Base-by-base conservation (phyloP, 2,888 invertebrate species). In the Autographa pulchrina region DNA sequence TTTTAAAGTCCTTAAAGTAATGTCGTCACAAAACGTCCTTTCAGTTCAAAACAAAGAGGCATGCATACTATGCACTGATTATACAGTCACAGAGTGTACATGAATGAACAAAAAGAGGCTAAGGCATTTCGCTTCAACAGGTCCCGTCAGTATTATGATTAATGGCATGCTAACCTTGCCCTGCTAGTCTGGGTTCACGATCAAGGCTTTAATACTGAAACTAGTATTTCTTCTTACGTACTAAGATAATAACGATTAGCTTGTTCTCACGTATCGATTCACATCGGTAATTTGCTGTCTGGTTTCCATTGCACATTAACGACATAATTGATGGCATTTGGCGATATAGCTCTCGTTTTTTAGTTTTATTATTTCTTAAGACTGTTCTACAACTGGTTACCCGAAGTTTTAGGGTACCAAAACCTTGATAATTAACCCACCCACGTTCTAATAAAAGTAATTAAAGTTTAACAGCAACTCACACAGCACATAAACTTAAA, bases 161-260 rank as follows among this genome's bases (percentile, higher is more conserved):
- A 52, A 41, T 67, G 62, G 56, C 56, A 70, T 64, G 67, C 52
- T 65, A 43, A 61, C 74, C 70, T 78, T 80, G 77, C 67, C 62
- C 25, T 67, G 58, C 71, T 67, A 65, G 31, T 56, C 16, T 9
- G 62, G 74, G 80, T 82, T 85, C 85, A 86, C 70, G 80, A 78
- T 75, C 84, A 83, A 84, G 82, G 85, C 67, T 32, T 68, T 74
- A 62, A 35, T 70, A 72, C 77, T 77, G 65, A 54, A 81, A 81
- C 77, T 62, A 74, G 78, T 83, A 79, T 81, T 83, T 75, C 70
- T 74, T 68, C 41, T 74, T 74, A 56, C 48, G 59, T 62, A 56
- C 52, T 52, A 61, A 25, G 56, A 56, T 18, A 38, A 62, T 71
- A 58, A 76, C 61, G 60, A 77, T 82, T 68, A 74, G 32, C 41